Evolutionary conservation across 2,113 vertebrate genomes (phyloP).

Genomic region (Riparia riparia): DNA sequence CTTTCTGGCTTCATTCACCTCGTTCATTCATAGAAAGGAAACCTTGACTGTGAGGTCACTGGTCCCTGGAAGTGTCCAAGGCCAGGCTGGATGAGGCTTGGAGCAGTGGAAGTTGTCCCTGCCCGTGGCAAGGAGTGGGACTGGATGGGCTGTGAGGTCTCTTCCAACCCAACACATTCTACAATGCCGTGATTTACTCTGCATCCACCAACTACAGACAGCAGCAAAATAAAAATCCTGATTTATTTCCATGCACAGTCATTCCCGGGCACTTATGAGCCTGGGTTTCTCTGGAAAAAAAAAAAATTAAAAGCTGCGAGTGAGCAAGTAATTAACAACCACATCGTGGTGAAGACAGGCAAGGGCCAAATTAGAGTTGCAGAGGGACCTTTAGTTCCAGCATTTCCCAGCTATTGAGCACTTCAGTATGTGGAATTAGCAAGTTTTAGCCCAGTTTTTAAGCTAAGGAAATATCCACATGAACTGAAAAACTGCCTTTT

Average conservation of each 20-base stretch:
- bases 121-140: fast-evolving
- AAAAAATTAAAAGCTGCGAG: neutral
- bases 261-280: neutral
- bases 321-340: slow-evolving; percentile 29
- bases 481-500: neutral
- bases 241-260: neutral
- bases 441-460: neutral
- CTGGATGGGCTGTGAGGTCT: neutral
- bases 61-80: neutral
- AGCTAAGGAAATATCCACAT: neutral
- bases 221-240: neutral
- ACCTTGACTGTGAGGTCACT: neutral
- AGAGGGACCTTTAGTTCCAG: neutral
- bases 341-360: neutral
- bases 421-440: neutral
- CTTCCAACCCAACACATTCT: neutral
- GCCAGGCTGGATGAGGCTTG: fast-evolving
- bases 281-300: neutral
- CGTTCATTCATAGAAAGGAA: neutral
- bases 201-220: neutral
- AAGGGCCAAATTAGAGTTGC: slow-evolving; percentile 29
- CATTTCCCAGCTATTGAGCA: neutral
- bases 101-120: neutral
- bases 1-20: neutral
- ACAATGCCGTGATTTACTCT: neutral